These are phyloP conservation scores for Myotis brandtii DNA, from an alignment of 2,113 vertebrate species.

Conservation along the genomic window DNA sequence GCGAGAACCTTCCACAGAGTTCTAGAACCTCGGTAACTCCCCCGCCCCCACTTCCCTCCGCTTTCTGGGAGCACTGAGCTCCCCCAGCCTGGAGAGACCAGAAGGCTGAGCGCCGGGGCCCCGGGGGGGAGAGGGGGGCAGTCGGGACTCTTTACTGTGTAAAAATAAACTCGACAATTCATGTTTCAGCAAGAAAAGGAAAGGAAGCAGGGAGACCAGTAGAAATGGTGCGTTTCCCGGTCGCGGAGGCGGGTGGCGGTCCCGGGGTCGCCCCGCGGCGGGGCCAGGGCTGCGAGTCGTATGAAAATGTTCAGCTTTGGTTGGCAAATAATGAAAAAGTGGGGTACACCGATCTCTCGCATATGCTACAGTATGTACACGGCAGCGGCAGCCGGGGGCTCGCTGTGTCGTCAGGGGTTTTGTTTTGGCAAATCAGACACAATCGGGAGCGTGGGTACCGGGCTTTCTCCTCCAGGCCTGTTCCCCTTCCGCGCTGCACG, in stretches of 20 bases:
- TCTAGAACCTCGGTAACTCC: too few relatives aligned
- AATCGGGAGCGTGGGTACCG: conserved; percentile 79
- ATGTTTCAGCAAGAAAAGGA: conserved; percentile 89
- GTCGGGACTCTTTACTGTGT: conserved; percentile 89
- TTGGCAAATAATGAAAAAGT: conserved; percentile 85
- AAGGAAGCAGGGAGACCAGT: conserved; percentile 85
- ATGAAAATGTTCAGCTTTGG: conserved; percentile 89
- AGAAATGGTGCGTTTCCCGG: conserved; percentile 86
- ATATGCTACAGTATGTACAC: conserved; percentile 86
- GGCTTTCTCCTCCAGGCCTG: conserved; percentile 63
- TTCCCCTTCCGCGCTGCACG: conserved; percentile 72
- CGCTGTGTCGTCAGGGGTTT: conserved; percentile 36
- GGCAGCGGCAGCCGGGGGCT: neutral
- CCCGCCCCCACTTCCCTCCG: too few relatives aligned
- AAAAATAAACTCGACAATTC: conserved; percentile 92
- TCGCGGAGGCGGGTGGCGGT: conserved; percentile 80
- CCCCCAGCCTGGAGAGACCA: too few relatives aligned
- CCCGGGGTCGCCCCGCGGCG: neutral
- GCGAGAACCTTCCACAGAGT: too few relatives aligned
- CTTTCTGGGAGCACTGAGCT: too few relatives aligned
- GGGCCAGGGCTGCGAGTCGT: conserved; percentile 81
- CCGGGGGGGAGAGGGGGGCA: too few relatives aligned
- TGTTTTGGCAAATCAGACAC: conserved; percentile 82
- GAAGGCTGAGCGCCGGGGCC: too few relatives aligned
- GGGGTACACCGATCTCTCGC: conserved; percentile 81